phyloP scores from a whole-genome alignment of 2,888 invertebrate species.

The Ceratothoa steindachneri region DNA sequence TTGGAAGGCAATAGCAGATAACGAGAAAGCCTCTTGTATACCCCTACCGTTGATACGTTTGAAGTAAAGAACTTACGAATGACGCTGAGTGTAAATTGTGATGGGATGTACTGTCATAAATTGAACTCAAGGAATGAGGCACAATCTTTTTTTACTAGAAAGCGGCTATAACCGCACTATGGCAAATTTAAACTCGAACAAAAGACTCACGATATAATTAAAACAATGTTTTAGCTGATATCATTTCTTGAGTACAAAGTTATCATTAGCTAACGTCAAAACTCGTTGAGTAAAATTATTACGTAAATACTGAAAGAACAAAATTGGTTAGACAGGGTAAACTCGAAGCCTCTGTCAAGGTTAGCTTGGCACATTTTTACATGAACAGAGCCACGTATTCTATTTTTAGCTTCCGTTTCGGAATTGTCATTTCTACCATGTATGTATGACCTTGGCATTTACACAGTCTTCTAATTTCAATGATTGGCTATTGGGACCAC shows the following conservation, averaged over 20 bases:
- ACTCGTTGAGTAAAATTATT: not conserved
- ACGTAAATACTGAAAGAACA: not conserved
- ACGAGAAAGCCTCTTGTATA: too few species aligned
- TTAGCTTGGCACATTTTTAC: not conserved
- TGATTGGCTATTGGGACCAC: constrained; percentile 2
- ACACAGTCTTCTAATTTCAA: not conserved
- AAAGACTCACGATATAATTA: not conserved
- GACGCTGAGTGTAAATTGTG: not conserved
- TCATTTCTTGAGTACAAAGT: not conserved
- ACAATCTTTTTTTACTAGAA: not conserved
- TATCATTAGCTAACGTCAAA: not conserved
- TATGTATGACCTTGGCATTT: not conserved
- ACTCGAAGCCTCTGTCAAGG: not conserved
- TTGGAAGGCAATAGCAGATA: too few species aligned
- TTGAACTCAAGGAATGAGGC: not conserved
- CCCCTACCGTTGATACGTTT: too few species aligned
- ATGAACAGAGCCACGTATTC: not conserved
- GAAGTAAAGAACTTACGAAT: too few species aligned
- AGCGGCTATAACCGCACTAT: too few species aligned
- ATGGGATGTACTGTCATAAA: not conserved
- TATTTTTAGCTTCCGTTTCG: not conserved
- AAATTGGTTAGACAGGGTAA: not conserved
- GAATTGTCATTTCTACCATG: not conserved
- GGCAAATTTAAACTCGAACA: too few species aligned
- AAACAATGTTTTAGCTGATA: not conserved